Evolutionary conservation across 2,797 vertebrate genomes (phyloP).

Genomic region (Myioborus melanocephalus): DNA sequence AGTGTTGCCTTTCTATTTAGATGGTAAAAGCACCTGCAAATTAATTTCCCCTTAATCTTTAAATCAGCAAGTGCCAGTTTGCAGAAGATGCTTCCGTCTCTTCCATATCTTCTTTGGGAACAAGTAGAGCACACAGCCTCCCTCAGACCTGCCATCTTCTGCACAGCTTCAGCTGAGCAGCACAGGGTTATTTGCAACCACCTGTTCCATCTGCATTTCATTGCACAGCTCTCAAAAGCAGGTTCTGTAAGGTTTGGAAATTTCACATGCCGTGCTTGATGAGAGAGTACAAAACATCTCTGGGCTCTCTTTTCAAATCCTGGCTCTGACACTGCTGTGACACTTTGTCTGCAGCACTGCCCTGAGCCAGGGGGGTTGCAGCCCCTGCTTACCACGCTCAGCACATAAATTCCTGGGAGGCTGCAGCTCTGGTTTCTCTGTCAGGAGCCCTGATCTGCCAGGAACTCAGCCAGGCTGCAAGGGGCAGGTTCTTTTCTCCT

Average conservation of each 20-base stretch:
- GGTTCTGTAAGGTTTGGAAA: background rate
- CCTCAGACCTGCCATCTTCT: background rate
- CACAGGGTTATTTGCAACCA: background rate
- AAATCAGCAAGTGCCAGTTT: background rate
- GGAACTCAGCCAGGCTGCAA: background rate
- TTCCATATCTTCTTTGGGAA: background rate
- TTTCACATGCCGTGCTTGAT: background rate
- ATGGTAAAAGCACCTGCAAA: background rate
- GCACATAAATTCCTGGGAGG: background rate
- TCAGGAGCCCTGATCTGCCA: background rate
- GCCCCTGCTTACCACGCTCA: background rate
- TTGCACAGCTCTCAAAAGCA: background rate
- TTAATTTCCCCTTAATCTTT: background rate
- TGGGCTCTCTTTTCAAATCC: background rate
- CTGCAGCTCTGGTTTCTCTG: background rate
- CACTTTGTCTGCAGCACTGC: background rate
- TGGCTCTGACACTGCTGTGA: accelerated
- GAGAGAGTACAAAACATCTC: background rate
- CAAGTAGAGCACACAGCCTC: background rate
- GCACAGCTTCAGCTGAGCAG: background rate
- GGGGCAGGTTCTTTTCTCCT: background rate
- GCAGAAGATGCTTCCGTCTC: background rate
- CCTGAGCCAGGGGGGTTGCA: background rate
- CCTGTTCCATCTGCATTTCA: background rate
- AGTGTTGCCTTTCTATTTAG: background rate